Evolutionary conservation across 2,113 vertebrate species (phyloP).

Genomic region (Alligator sinensis): DNA sequence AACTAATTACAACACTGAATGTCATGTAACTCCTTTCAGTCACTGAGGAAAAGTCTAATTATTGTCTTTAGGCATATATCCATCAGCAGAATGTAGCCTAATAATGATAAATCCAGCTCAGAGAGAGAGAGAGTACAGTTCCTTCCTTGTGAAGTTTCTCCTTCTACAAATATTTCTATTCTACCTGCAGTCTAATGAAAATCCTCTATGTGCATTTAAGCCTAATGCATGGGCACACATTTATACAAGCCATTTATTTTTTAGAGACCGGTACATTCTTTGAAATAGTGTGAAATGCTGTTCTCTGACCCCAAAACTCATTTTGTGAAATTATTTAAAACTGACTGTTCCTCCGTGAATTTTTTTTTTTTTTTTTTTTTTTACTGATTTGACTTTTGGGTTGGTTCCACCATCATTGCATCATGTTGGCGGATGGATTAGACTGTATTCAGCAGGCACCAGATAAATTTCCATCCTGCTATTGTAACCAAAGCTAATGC

Average conservation of each 20-base stretch:
- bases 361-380: too few species aligned
- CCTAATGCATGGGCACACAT: not conserved
- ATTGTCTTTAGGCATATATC: conserved; percentile 7
- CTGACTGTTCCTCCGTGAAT: too few species aligned
- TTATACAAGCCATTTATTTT: not conserved
- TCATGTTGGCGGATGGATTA: too few species aligned
- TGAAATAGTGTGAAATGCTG: not conserved
- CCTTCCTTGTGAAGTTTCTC: not conserved
- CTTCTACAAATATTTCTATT: not conserved
- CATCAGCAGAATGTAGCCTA: not conserved
- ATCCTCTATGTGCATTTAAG: not conserved
- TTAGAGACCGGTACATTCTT: not conserved
- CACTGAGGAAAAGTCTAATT: not conserved
- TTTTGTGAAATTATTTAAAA: not conserved
- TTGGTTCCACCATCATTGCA: too few species aligned
- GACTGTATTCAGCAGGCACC: too few species aligned
- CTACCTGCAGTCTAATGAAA: not conserved
- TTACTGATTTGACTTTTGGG: too few species aligned
- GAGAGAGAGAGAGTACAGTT: not conserved
- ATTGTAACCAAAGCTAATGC: not conserved
- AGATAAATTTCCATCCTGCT: too few species aligned
- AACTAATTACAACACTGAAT: not conserved
- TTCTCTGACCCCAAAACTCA: not conserved
- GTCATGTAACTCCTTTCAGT: not conserved
- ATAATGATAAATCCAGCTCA: not conserved